Percentiles rank a stretch among this genome's conserved stretches.
Evolutionary conservation across 2,113 vertebrate genomes (phyloP).

Genomic region (Miniopterus natalensis): DNA sequence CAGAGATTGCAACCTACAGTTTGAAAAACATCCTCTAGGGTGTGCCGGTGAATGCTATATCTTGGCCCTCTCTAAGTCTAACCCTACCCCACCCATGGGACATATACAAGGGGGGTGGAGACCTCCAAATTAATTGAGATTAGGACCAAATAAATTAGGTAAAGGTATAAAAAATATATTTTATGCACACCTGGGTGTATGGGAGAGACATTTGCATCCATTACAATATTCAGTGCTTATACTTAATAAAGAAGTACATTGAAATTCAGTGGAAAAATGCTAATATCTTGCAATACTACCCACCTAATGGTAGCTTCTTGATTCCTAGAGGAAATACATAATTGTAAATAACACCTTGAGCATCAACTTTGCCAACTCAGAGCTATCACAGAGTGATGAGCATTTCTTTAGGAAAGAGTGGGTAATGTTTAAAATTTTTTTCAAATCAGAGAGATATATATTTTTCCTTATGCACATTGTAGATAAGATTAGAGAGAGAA

Average conservation of each 20-base stretch:
- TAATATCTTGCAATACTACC: background rate
- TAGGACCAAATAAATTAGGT: constrained; percentile 1
- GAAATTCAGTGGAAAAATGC: background rate
- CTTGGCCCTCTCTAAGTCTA: background rate
- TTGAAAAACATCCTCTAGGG: constrained; percentile 11
- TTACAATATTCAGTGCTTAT: background rate
- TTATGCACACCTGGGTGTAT: background rate
- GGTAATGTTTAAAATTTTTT: background rate
- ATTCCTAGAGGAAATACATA: background rate
- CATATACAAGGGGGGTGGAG: background rate
- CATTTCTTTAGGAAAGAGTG: constrained; percentile 2
- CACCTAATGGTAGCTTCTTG: background rate
- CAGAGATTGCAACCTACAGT: background rate
- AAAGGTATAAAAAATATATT: background rate
- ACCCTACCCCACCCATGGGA: too few species aligned
- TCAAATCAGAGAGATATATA: background rate
- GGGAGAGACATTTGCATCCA: background rate
- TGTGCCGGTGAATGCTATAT: background rate
- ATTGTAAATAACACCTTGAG: background rate
- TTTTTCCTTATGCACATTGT: background rate
- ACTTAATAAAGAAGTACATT: background rate
- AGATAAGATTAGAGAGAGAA: background rate
- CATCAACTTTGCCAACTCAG: background rate
- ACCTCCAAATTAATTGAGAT: background rate
- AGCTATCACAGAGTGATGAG: background rate